These are phyloP conservation scores for Herminia tarsipennalis DNA, from an alignment of 2,888 invertebrate species.

Conservation along the genomic window DNA sequence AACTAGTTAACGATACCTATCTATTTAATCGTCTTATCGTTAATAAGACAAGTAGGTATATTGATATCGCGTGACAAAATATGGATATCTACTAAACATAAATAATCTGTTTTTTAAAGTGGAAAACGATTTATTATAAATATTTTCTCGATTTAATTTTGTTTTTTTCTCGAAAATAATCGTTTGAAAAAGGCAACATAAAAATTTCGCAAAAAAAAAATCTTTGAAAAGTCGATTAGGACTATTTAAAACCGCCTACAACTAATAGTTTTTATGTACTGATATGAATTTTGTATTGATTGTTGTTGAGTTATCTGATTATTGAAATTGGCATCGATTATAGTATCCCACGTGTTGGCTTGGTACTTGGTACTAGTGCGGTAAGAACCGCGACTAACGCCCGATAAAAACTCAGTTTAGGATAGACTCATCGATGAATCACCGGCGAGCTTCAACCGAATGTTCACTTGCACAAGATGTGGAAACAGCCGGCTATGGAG, in stretches of 20 bases:
- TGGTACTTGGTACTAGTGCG: constrained; percentile 47
- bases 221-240: no score
- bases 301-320: constrained; percentile 12
- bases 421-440: constrained; percentile 85
- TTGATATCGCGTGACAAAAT: no score
- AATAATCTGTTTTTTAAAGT: no score
- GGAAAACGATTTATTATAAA: no score
- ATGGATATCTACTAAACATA: no score
- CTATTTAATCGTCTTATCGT: not conserved
- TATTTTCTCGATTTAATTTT: no score
- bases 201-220: no score
- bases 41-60: not conserved
- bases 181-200: no score
- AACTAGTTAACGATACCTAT: constrained; percentile 32
- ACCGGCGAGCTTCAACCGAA: constrained; percentile 71
- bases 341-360: constrained; percentile 18
- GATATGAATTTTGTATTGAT: no score
- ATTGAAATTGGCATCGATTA: constrained; percentile 23
- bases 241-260: no score
- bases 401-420: constrained; percentile 79
- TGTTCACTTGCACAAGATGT: constrained; percentile 77
- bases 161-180: no score
- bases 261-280: no score
- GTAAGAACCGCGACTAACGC: constrained; percentile 56
- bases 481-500: constrained; percentile 67